Evolutionary conservation across 2,888 invertebrate genomes (phyloP).

Genomic region (Catocala sponsa): DNA sequence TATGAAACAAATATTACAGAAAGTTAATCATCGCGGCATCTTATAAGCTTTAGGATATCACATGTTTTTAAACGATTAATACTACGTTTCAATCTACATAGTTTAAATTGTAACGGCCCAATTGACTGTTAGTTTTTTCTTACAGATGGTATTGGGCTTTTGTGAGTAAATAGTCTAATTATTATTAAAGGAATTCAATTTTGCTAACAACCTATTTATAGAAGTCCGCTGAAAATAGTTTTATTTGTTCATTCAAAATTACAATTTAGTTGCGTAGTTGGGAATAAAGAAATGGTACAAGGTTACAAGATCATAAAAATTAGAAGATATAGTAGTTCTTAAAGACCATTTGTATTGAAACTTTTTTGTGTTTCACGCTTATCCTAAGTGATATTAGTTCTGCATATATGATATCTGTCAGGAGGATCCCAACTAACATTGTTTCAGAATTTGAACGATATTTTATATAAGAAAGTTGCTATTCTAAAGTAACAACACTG

Average conservation of each 20-base stretch:
- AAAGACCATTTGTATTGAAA: not conserved
- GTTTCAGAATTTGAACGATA: not conserved
- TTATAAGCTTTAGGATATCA: too few species aligned
- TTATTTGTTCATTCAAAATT: not conserved
- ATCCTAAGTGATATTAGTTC: not conserved
- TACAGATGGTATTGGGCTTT: too few species aligned
- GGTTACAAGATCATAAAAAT: not conserved
- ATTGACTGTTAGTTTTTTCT: too few species aligned
- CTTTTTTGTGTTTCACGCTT: not conserved
- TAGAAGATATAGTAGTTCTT: not conserved
- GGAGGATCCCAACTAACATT: not conserved
- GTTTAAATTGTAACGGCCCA: conserved; percentile 1
- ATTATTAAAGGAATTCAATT: too few species aligned
- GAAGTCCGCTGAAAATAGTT: too few species aligned
- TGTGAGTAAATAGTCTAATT: too few species aligned
- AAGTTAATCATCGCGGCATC: too few species aligned
- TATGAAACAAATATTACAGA: too few species aligned
- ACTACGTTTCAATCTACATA: conserved; percentile 9
- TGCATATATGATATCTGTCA: too few species aligned
- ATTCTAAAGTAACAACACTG: conserved; percentile 65
- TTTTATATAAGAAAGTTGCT: conserved; percentile 18
- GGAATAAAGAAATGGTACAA: not conserved
- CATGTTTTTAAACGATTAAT: conserved; percentile 7
- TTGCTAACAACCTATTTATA: too few species aligned
- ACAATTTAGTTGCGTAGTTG: not conserved